Evolutionary conservation across 2,797 vertebrate genomes (phyloP).

Genomic region (Anabas testudineus): DNA sequence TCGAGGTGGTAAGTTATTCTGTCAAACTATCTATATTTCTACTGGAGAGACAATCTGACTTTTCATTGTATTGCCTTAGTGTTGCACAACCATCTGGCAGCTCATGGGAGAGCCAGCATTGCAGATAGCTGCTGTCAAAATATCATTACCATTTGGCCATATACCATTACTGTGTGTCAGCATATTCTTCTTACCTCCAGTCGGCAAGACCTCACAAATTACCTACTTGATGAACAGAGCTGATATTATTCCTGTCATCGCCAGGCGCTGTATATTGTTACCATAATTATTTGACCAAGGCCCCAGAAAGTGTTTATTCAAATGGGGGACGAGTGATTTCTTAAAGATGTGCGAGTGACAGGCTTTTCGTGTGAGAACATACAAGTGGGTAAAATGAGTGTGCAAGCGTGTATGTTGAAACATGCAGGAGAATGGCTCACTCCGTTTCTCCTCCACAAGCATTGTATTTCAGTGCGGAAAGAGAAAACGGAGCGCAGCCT

Average conservation of each 20-base stretch:
- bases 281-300: constrained; percentile 79
- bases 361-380: constrained; percentile 60
- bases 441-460: constrained; percentile 28
- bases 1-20: constrained; percentile 92
- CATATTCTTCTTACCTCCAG: constrained; percentile 57
- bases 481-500: constrained; percentile 49
- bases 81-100: constrained; percentile 53
- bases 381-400: constrained; percentile 27
- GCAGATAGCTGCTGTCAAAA: constrained; percentile 78
- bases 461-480: constrained; percentile 41
- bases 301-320: constrained; percentile 76
- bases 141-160: constrained; percentile 73
- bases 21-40: constrained; percentile 40
- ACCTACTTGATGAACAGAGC: constrained; percentile 68
- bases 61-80: constrained; percentile 42
- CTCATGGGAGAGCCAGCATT: constrained; percentile 32
- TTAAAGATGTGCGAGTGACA: constrained; percentile 79
- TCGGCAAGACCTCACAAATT: constrained; percentile 64
- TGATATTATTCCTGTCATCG: constrained; percentile 77
- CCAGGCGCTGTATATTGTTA: constrained; percentile 74
- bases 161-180: constrained; percentile 74
- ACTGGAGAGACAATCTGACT: constrained; percentile 38
- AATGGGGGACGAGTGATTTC: constrained; percentile 76
- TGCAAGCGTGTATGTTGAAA: constrained; percentile 28
- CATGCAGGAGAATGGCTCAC: constrained; percentile 31